phyloP scores from a whole-genome alignment of 2,113 vertebrate species.

The Chaetura pelagica region DNA sequence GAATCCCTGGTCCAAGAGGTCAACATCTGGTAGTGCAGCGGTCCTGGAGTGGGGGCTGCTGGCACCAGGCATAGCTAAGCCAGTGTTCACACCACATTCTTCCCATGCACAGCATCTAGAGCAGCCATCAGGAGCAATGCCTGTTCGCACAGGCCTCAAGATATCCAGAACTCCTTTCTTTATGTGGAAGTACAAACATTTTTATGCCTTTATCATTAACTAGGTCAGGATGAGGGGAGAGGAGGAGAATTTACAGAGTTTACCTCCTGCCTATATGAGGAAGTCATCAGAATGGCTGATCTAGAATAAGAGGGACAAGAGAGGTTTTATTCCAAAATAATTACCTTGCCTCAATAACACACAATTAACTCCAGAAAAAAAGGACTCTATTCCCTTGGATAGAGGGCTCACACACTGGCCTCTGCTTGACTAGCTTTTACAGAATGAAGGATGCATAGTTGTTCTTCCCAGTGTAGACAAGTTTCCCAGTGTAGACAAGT shows the following conservation, averaged over 20 bases:
- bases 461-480: fast-evolving
- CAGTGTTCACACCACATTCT: not conserved
- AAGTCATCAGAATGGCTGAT: not conserved
- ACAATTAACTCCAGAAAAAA: not conserved
- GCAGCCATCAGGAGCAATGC: not conserved
- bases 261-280: not conserved
- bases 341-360: not conserved
- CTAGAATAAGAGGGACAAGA: not conserved
- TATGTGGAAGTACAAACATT: not conserved
- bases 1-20: not conserved
- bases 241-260: not conserved
- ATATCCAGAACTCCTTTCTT: not conserved
- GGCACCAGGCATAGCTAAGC: fast-evolving
- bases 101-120: fast-evolving
- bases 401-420: not conserved
- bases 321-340: not conserved
- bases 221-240: too few relatives aligned
- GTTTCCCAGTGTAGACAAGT: not conserved
- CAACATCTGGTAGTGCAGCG: not conserved
- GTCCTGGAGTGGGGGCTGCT: not conserved
- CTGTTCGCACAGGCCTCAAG: not conserved
- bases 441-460: not conserved
- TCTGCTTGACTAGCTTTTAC: not conserved
- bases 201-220: not conserved
- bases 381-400: not conserved